These are phyloP conservation scores for Cynoglossus semilaevis DNA, from an alignment of 2,113 vertebrate species.

Conservation along the genomic window DNA sequence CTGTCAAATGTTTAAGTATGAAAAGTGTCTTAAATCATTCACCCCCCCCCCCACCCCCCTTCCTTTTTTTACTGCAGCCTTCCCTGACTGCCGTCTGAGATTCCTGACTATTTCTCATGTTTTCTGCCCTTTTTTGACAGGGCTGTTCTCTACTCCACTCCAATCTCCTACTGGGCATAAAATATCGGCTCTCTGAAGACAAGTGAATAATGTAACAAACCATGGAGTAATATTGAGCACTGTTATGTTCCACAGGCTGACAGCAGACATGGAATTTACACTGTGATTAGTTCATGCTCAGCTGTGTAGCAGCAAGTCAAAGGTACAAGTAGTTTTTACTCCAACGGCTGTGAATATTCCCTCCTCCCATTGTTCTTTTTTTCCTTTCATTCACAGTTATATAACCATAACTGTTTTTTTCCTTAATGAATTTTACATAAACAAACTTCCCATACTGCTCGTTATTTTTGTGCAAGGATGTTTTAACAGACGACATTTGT, in stretches of 20 bases:
- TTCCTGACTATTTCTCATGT: constrained; percentile 45
- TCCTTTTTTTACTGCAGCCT: constrained; percentile 31
- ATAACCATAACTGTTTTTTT: no score
- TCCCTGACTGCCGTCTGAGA: constrained; percentile 43
- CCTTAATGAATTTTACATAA: no score
- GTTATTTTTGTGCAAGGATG: no score
- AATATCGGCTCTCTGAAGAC: constrained; percentile 53
- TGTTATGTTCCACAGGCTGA: constrained; percentile 25
- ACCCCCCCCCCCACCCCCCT: no score
- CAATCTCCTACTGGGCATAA: constrained; percentile 50
- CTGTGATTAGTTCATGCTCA: constrained; percentile 16
- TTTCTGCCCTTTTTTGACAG: constrained; percentile 27
- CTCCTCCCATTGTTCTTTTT: no score
- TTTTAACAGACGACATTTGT: no score
- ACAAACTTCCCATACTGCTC: no score
- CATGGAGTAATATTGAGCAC: constrained; percentile 33
- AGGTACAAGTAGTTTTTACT: neutral
- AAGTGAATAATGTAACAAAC: constrained; percentile 47
- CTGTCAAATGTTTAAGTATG: constrained; percentile 30
- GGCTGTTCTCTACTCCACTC: constrained; percentile 37
- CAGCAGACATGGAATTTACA: constrained; percentile 18
- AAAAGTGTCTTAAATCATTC: no score
- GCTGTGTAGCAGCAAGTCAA: neutral
- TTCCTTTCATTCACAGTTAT: no score
- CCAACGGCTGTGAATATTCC: neutral